Evolutionary conservation across 2,797 vertebrate species (phyloP).

Genomic region (Halcyon leucocephala): DNA sequence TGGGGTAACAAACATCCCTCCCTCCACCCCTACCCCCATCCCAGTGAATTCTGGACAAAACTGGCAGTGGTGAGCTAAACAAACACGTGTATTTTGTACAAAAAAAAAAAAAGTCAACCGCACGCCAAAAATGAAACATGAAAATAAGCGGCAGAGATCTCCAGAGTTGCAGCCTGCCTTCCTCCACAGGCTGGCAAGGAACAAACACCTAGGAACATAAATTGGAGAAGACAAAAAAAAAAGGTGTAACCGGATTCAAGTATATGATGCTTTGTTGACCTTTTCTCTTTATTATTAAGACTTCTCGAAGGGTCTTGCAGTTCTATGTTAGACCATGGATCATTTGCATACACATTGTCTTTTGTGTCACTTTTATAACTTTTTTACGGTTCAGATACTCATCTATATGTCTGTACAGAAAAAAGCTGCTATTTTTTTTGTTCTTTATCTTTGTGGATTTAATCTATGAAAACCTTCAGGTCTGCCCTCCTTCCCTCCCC

Average conservation of each 20-base stretch:
- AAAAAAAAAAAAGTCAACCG: not conserved
- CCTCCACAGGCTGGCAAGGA: constrained; percentile 60
- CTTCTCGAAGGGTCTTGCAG: constrained; percentile 88
- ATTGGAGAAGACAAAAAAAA: constrained; percentile 69
- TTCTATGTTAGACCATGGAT: constrained; percentile 92
- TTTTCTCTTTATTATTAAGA: constrained; percentile 80
- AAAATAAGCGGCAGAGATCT: constrained; percentile 57
- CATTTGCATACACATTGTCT: constrained; percentile 91
- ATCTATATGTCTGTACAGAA: constrained; percentile 98
- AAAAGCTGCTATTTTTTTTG: constrained; percentile 98
- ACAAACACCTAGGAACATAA: constrained; percentile 36
- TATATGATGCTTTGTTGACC: constrained; percentile 79
- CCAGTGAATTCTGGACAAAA: constrained; percentile 72
- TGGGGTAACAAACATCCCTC: constrained; percentile 41
- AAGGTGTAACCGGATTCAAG: constrained; percentile 73
- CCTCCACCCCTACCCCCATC: not conserved
- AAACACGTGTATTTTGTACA: not conserved
- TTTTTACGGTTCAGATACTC: constrained; percentile 97
- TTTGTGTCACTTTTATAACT: constrained; percentile 97
- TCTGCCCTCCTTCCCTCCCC: constrained; percentile 89
- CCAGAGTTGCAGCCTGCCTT: constrained; percentile 61
- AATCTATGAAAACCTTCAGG: constrained; percentile 96
- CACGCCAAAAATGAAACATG: constrained; percentile 67
- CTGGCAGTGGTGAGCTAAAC: constrained; percentile 65
- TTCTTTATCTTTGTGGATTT: constrained; percentile 95